phyloP scores from a whole-genome alignment of 1,140 invertebrate species.

The Matsumurasca onukii region DNA sequence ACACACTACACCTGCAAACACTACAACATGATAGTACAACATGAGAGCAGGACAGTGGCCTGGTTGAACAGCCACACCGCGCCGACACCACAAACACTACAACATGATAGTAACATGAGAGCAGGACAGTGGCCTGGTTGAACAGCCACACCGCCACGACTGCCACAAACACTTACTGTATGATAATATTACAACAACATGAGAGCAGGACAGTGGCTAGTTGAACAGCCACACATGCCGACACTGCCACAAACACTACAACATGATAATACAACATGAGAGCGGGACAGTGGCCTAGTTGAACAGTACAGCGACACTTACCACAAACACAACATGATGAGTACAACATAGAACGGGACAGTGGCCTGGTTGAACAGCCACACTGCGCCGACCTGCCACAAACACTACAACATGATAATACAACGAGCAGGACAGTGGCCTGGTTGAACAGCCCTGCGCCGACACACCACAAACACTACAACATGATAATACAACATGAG shows the following conservation, averaged over 20 bases:
- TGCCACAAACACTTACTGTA: constrained; percentile 93
- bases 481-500: constrained; percentile 90
- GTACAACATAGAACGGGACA: too few relatives aligned
- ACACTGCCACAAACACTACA: constrained; percentile 91
- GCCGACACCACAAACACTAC: too few relatives aligned
- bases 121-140: constrained; percentile 87
- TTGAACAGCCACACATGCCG: constrained; percentile 88
- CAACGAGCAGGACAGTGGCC: constrained; percentile 90
- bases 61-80: too few relatives aligned
- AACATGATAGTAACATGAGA: constrained; percentile 90
- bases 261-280: constrained; percentile 79
- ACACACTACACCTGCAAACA: too few relatives aligned
- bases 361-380: too few relatives aligned
- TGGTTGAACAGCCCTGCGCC: too few relatives aligned
- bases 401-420: constrained; percentile 84
- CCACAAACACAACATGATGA: constrained; percentile 82
- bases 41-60: constrained; percentile 90
- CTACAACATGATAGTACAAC: constrained; percentile 90
- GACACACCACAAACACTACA: too few relatives aligned
- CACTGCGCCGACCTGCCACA: too few relatives aligned
- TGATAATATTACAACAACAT: constrained; percentile 91
- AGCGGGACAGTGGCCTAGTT: constrained; percentile 85
- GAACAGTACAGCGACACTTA: constrained; percentile 89
- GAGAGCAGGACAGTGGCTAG: constrained; percentile 85
- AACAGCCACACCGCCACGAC: constrained; percentile 87